Conservation (phyloP, 2,113 vertebrate species). For the Plecotus auritus region DNA sequence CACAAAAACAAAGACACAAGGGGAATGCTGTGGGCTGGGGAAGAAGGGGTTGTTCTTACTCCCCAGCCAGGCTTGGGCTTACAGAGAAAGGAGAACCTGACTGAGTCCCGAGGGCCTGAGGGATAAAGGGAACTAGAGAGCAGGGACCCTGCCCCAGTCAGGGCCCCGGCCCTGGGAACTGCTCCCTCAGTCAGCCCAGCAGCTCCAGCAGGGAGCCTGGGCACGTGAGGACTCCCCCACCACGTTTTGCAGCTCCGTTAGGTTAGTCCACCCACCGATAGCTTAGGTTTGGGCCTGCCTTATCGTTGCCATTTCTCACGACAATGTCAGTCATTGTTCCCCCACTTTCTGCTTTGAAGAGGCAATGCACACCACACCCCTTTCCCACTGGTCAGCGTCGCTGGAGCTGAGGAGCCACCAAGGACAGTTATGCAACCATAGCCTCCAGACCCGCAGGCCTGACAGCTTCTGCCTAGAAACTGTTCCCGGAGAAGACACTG, state of each 20-base stretch:
- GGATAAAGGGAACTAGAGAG: not conserved
- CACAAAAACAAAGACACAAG: not conserved
- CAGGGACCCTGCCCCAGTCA: not conserved
- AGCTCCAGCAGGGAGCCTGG: not conserved
- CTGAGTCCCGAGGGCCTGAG: not conserved
- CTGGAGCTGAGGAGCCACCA: not conserved
- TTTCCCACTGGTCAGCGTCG: not conserved
- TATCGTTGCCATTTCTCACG: not conserved
- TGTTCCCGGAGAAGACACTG: not conserved
- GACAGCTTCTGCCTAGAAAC: not conserved
- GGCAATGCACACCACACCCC: not conserved
- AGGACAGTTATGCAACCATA: not conserved
- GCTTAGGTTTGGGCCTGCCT: not conserved
- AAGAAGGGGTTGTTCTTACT: not conserved
- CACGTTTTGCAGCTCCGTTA: not conserved
- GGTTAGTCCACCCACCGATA: not conserved
- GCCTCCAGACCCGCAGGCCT: not conserved
- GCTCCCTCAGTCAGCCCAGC: rapidly evolving
- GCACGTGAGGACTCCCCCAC: rapidly evolving
- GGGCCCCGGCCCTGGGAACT: rapidly evolving
- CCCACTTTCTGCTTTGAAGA: not conserved
- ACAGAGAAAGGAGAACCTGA: not conserved
- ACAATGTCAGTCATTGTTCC: not conserved
- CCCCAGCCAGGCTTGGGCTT: not conserved
- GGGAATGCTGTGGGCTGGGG: not conserved